phyloP scores from a whole-genome alignment of 1,140 invertebrate genomes.

The Berghia stephanieae region DNA sequence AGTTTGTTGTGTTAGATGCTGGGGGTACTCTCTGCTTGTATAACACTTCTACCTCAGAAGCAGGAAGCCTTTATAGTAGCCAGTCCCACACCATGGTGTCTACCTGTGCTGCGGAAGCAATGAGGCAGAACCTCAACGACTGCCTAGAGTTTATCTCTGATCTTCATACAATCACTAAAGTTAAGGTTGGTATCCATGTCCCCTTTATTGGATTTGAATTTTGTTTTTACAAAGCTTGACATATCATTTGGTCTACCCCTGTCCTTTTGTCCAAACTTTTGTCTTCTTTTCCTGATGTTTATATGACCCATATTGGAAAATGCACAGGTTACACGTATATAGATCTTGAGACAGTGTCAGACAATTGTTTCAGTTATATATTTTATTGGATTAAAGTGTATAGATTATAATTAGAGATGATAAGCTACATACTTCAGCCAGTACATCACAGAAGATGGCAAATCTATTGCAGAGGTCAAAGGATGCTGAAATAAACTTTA shows the following conservation, averaged over 20 bases:
- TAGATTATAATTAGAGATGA: too few relatives aligned
- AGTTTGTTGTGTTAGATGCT: conserved; percentile 76
- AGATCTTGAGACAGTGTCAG: too few relatives aligned
- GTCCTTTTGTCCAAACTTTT: too few relatives aligned
- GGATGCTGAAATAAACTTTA: too few relatives aligned
- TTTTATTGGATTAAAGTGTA: too few relatives aligned
- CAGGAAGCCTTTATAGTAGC: conserved; percentile 54
- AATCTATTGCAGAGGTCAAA: too few relatives aligned
- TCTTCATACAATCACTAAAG: conserved; percentile 94
- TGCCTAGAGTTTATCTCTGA: conserved; percentile 95
- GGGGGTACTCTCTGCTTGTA: conserved; percentile 79
- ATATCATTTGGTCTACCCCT: not conserved
- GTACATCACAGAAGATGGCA: too few relatives aligned
- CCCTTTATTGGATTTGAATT: not conserved
- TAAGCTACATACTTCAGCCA: too few relatives aligned
- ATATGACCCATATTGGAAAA: too few relatives aligned
- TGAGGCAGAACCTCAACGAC: conserved; percentile 91
- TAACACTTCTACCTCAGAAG: conserved; percentile 68
- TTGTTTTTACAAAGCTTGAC: not conserved
- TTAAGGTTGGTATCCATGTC: conserved; percentile 79
- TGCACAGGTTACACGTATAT: too few relatives aligned
- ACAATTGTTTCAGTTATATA: too few relatives aligned
- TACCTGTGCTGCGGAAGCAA: conserved; percentile 90
- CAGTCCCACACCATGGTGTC: conserved; percentile 69
- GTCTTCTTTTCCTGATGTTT: too few relatives aligned